Base-by-base conservation (phyloP, 2,888 invertebrate genomes). In the Camptogramma bilineatum region DNA sequence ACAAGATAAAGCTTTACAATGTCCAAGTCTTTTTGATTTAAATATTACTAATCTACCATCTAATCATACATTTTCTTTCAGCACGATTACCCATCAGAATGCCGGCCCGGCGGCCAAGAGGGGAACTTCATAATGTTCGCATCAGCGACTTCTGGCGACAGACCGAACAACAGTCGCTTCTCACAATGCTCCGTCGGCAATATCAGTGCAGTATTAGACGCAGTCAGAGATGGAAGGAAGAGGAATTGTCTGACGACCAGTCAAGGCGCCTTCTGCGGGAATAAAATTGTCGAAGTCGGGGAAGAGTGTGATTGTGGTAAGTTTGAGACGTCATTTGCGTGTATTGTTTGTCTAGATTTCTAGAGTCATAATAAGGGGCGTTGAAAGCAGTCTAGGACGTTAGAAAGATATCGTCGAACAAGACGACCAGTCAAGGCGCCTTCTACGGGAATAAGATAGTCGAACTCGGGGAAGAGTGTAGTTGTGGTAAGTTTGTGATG, bases 91-190 rank as follows among this genome's bases (percentile, higher is more conserved):
- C 98, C 98, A 0, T 95, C 96, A 18, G 97, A 98, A 78, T 98
- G 97, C 86, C 95, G 98, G 67, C 98, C 99, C 0, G 98, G 98
- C 64, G 97, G 98, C 8, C 94, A 96, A 39, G 96, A 95, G 71
- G 99, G 99, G 62, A 99, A 99, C 94, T 99, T 95, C 90, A 99
- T 99, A 80, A 99, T 99, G 99, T 99, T 99, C 90, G 98, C 99
- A 16, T 99, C 99, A 54, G 99, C 99, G 8, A 99, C 99, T 0
- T 98, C 98, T 69, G 99, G 99, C 55, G 99, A 99, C 93, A 95
- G 98, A 59, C 97, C 97, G 9, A 99, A 99, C 94, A 99, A 99
- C 92, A 98, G 98, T 79, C 97, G 98, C 83, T 99, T 99, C 94
- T 98, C 98, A 0, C 94, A 95, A 18, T 99, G 99, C 91, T 98